Conservation (phyloP, 1,140 invertebrate genomes). For the Danaus plexippus region DNA sequence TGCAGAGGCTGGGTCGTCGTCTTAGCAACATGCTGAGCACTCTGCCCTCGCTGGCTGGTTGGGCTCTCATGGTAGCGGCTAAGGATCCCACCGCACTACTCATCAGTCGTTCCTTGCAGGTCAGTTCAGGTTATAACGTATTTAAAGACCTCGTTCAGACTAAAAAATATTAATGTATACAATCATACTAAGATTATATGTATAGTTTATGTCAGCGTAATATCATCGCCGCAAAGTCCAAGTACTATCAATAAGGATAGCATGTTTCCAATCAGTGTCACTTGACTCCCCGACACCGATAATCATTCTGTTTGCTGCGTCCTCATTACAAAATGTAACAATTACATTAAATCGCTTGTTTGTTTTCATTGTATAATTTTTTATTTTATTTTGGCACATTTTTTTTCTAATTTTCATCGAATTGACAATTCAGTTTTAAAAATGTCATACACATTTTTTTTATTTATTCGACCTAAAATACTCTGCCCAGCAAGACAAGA, state of each 20-base stretch:
- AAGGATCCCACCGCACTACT: slow-evolving; percentile 39
- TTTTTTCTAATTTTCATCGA: no score
- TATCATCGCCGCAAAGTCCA: not conserved
- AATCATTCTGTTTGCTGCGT: no score
- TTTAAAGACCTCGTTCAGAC: not conserved
- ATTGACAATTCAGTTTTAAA: no score
- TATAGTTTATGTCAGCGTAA: not conserved
- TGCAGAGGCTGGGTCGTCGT: slow-evolving; percentile 47
- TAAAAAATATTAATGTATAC: not conserved
- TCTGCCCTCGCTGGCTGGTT: slow-evolving; percentile 46
- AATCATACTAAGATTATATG: not conserved
- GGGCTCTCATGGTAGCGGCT: slow-evolving; percentile 47
- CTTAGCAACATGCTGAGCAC: slow-evolving; percentile 58
- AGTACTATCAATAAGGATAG: not conserved
- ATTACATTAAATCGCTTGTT: no score
- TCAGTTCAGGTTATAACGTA: slow-evolving; percentile 8
- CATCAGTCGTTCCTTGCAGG: slow-evolving; percentile 47
- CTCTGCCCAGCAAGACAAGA: no score
- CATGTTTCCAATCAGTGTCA: no score
- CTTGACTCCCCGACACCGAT: no score
- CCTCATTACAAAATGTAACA: no score
- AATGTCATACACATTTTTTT: no score
- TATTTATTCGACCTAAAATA: no score
- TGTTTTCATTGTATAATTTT: no score
- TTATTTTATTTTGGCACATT: no score